phyloP scores from a whole-genome alignment of 2,888 invertebrate genomes.

The Pterobdella sp. region DNA sequence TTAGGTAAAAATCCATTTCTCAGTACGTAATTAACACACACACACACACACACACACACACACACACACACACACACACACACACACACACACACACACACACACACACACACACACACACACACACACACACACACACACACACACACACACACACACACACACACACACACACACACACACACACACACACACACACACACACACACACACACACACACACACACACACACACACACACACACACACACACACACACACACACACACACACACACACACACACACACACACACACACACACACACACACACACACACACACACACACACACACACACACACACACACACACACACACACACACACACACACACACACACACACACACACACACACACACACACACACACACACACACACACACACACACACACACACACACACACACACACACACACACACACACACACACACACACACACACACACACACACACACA shows the following conservation, averaged over 20 bases:
- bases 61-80: slow-evolving; percentile 1
- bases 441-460: slow-evolving; percentile 1
- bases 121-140: slow-evolving; percentile 1
- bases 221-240: slow-evolving; percentile 1
- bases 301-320: slow-evolving; percentile 1
- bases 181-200: slow-evolving; percentile 1
- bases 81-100: slow-evolving; percentile 1
- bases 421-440: slow-evolving; percentile 1
- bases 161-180: slow-evolving; percentile 1
- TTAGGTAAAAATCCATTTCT: too few species aligned
- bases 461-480: too few species aligned
- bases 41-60: slow-evolving; percentile 1
- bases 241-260: slow-evolving; percentile 1
- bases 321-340: slow-evolving; percentile 1
- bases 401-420: slow-evolving; percentile 1
- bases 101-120: slow-evolving; percentile 1
- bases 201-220: slow-evolving; percentile 1
- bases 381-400: slow-evolving; percentile 1
- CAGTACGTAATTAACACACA: not conserved
- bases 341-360: slow-evolving; percentile 1
- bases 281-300: slow-evolving; percentile 1
- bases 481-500: too few species aligned
- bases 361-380: slow-evolving; percentile 1
- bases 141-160: slow-evolving; percentile 1
- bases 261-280: slow-evolving; percentile 1